Evolutionary conservation across 2,888 invertebrate genomes (phyloP).

Genomic region (Petrolisthes manimaculis): DNA sequence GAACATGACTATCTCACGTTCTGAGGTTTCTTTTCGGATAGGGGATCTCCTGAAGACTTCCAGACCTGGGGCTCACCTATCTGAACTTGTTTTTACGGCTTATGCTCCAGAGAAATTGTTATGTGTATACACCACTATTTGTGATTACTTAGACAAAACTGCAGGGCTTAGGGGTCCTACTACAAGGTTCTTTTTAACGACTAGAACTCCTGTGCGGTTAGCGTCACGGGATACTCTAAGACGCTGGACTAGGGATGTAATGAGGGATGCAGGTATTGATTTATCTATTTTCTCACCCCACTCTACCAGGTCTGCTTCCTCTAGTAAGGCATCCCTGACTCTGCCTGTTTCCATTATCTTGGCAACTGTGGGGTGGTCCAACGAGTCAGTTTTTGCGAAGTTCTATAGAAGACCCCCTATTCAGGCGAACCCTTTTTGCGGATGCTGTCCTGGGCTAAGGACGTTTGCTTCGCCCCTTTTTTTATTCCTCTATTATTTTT

Average conservation of each 20-base stretch:
- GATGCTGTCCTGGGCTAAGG: slow-evolving; percentile 3
- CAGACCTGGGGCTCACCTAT: background rate
- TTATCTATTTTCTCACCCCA: background rate
- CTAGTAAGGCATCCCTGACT: background rate
- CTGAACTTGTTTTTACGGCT: background rate
- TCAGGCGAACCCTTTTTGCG: background rate
- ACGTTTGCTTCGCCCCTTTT: background rate
- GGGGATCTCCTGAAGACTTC: background rate
- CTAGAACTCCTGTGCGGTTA: background rate
- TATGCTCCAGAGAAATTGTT: slow-evolving; percentile 2
- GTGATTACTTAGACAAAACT: slow-evolving; percentile 1
- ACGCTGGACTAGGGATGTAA: slow-evolving; percentile 17
- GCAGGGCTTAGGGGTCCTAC: background rate
- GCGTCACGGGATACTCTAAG: background rate
- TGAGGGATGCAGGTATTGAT: slow-evolving; percentile 18
- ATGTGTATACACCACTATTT: slow-evolving; percentile 8
- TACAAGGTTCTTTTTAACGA: background rate
- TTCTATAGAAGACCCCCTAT: background rate
- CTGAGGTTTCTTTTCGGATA: background rate
- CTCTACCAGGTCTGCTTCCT: slow-evolving; percentile 20
- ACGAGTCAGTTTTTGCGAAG: background rate
- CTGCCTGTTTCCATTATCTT: background rate
- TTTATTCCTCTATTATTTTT: too few species aligned
- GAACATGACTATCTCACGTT: slow-evolving; percentile 6
- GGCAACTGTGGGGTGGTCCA: slow-evolving; percentile 8